A percentile compares a stretch with the other conserved stretches of the same genome.
These are phyloP conservation scores for Luffia ferchaultella DNA, from an alignment of 2,888 invertebrate species.

Conservation along the genomic window DNA sequence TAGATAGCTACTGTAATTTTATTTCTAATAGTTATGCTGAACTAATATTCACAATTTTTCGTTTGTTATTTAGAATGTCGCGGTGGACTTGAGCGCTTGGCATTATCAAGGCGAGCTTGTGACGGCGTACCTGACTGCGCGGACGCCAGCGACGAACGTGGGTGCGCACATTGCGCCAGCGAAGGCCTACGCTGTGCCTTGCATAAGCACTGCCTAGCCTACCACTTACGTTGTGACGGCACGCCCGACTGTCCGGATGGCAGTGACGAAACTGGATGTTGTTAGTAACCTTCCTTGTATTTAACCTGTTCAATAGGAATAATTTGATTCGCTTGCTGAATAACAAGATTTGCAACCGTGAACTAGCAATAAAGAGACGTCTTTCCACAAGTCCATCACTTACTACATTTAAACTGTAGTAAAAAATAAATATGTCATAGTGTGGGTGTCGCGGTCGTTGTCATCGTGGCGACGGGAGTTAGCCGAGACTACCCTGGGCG, in stretches of 20 bases:
- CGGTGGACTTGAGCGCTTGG: constrained; percentile 75
- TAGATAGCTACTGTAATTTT: no score
- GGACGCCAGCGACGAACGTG: constrained; percentile 81
- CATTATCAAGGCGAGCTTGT: constrained; percentile 80
- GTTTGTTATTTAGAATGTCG: constrained; percentile 68
- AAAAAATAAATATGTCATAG: constrained; percentile 45
- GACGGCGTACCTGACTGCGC: constrained; percentile 89
- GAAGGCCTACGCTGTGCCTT: constrained; percentile 84
- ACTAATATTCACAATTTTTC: no score
- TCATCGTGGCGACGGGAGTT: constrained; percentile 69
- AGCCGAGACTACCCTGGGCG: constrained; percentile 73
- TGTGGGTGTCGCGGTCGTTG: constrained; percentile 78
- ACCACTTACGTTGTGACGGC: constrained; percentile 80
- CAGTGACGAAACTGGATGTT: constrained; percentile 85
- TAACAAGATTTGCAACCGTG: no score
- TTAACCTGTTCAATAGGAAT: background rate
- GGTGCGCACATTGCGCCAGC: constrained; percentile 80
- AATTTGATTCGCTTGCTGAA: no score
- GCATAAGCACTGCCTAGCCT: constrained; percentile 77
- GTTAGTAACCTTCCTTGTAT: constrained; percentile 65
- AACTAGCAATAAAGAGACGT: no score
- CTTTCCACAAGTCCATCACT: no score
- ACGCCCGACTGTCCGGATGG: constrained; percentile 85
- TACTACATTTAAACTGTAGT: no score
- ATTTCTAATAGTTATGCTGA: no score